Evolutionary conservation across 1,140 invertebrate species (phyloP).

Genomic region (Steinernema khuongi): DNA sequence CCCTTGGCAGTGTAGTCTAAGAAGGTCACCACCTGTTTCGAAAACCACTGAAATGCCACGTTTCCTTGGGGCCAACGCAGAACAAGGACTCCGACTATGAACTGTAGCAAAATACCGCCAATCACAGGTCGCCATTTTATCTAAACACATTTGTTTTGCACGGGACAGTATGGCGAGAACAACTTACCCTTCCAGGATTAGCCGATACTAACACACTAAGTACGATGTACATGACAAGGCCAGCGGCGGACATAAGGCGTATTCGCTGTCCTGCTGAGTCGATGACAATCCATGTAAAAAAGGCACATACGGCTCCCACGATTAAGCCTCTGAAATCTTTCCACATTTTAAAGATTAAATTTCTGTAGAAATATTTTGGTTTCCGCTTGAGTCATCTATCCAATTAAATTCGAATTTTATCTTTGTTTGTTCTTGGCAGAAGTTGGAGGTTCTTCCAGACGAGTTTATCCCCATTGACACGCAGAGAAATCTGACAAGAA

Average conservation of each 20-base stretch:
- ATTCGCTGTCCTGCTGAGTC: not conserved
- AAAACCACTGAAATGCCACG: constrained; percentile 73
- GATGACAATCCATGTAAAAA: not conserved
- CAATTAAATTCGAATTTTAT: not conserved
- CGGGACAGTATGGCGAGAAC: not conserved
- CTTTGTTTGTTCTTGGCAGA: not conserved
- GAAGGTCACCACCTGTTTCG: constrained; percentile 70
- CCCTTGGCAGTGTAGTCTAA: constrained; percentile 72
- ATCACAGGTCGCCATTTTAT: constrained; percentile 64
- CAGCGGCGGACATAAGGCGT: not conserved
- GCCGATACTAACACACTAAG: not conserved
- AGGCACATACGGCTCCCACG: not conserved
- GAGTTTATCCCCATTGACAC: too few relatives aligned
- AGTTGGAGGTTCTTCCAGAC: not conserved
- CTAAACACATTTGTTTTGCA: constrained; percentile 29
- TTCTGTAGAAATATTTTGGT: not conserved
- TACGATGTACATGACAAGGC: not conserved
- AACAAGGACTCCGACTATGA: constrained; percentile 76
- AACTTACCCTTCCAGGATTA: not conserved
- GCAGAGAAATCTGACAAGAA: too few relatives aligned
- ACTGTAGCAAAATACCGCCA: constrained; percentile 75
- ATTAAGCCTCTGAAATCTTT: not conserved
- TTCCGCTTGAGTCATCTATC: not conserved
- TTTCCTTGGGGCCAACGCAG: constrained; percentile 76
- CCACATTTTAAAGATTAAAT: not conserved